Evolutionary conservation across 2,113 vertebrate genomes (phyloP), one percentile per base, ranked within the genome.

Genomic region (Callopanchax toddi): DNA sequence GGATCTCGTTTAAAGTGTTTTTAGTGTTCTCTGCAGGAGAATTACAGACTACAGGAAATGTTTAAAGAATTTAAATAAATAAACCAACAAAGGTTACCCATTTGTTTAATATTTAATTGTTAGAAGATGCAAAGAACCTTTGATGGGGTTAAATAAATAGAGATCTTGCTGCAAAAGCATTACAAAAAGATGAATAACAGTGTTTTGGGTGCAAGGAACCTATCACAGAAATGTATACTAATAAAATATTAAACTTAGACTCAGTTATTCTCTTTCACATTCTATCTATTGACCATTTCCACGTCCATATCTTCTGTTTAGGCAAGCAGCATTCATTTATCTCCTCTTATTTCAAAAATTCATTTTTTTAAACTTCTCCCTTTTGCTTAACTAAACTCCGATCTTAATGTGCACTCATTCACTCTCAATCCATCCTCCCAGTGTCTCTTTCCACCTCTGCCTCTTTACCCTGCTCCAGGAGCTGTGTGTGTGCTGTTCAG

Each of bases 381-480:
- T 34, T 53, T 34, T 53, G n/a, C 29, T 53, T 34, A 52, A 52
- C n/a, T 3, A 66, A 68, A 71, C 57, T 44, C 42, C 55, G 48
- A 59, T 37, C 54, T 54, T 32, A 40, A 7, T 23, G 39, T 37
- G 44, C 62, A 64, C 49, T 43, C 39, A 42, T 68, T 70, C 65
- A 64, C 22, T 43, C 55, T 72, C 32, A 18, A 17, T 50, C 26
- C 42, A 46, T 60, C 34, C 26, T 65, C 18, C 40, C 52, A 50
- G 34, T 18, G 60, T 61, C 71, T 71, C 59, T 54, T 63, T 60
- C 65, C 56, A 63, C 63, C 17, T 57, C 67, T 48, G 70, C 67
- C 80, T 71, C 75, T 77, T 73, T 69, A 68, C 71, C 71, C 43
- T 62, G 64, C 58, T 59, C 63, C 43, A 16, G 49, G 44, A 56